Evolutionary conservation across 2,888 invertebrate species (phyloP).

Genomic region (Imbricaverruca yamaguchii): DNA sequence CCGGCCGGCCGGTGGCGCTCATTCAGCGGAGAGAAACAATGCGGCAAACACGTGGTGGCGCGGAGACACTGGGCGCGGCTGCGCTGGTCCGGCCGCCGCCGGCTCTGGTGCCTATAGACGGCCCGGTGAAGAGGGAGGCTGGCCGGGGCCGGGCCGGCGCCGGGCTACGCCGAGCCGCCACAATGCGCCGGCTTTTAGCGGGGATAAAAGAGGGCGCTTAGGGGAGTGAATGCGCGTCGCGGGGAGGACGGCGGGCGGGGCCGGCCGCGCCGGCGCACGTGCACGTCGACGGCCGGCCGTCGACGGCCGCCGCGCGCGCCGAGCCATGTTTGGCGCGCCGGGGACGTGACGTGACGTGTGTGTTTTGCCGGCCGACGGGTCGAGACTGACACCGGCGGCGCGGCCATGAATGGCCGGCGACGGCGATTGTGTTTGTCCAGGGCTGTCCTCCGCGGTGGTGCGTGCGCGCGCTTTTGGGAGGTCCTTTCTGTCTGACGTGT

Average conservation of each 20-base stretch:
- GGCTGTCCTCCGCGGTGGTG: not conserved
- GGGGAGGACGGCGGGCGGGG: not conserved
- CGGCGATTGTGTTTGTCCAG: not conserved
- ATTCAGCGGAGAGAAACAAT: constrained; percentile 3
- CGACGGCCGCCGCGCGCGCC: no score
- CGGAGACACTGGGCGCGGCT: not conserved
- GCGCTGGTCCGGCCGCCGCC: not conserved
- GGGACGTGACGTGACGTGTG: not conserved
- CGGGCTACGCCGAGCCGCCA: not conserved
- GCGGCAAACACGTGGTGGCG: not conserved
- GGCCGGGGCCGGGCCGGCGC: not conserved
- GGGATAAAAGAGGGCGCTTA: not conserved
- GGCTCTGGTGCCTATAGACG: not conserved
- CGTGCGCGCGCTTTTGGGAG: not conserved
- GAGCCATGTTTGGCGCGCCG: not conserved
- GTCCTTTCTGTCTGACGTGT: not conserved
- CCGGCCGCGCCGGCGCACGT: not conserved
- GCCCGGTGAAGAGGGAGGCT: not conserved
- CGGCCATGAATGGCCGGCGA: not conserved
- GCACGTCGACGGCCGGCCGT: not conserved
- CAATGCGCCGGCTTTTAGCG: constrained; percentile 3
- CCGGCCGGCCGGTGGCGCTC: not conserved
- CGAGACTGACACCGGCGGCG: not conserved
- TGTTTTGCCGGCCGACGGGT: not conserved
- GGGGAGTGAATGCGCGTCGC: not conserved